These are phyloP conservation scores for Philopotamus ludificatus DNA, from an alignment of 1,140 invertebrate species.

Conservation along the genomic window DNA sequence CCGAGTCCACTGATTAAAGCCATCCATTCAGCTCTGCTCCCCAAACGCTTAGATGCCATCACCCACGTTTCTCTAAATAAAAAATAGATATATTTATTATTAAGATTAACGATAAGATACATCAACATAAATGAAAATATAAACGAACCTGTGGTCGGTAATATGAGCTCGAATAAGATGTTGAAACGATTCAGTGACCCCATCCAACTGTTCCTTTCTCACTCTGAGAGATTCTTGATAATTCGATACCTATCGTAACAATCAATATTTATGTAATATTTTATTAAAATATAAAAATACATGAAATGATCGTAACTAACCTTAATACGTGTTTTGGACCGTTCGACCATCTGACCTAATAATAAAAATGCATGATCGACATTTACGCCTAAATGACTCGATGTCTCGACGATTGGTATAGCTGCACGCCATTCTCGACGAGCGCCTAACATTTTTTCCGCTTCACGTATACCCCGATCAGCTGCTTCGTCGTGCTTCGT, in stretches of 20 bases:
- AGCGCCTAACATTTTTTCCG: conserved; percentile 76
- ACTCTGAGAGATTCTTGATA: conserved; percentile 84
- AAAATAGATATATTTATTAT: neutral
- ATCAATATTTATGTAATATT: conserved; percentile 1
- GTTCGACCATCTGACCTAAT: conserved; percentile 89
- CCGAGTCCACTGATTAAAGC: conserved; percentile 86
- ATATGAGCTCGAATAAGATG: conserved; percentile 79
- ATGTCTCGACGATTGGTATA: conserved; percentile 91
- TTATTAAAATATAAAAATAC: neutral
- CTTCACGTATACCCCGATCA: conserved; percentile 85
- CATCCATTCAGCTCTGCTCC: conserved; percentile 85
- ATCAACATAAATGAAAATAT: neutral
- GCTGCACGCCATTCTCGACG: conserved; percentile 89
- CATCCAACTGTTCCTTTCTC: conserved; percentile 85
- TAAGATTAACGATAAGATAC: neutral
- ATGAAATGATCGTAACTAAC: conserved; percentile 39
- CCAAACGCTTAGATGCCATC: conserved; percentile 80
- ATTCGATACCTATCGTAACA: conserved; percentile 65
- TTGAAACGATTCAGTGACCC: conserved; percentile 84
- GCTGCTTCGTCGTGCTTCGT: conserved; percentile 96
- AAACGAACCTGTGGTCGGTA: conserved; percentile 52
- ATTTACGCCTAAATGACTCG: conserved; percentile 95
- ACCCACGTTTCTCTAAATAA: conserved; percentile 54
- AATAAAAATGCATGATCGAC: conserved; percentile 92
- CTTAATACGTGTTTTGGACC: conserved; percentile 61